A percentile compares a stretch with the other conserved stretches of the same genome.
These are phyloP conservation scores for Grammomys surdaster DNA, from an alignment of 2,113 vertebrate species.

Conservation along the genomic window DNA sequence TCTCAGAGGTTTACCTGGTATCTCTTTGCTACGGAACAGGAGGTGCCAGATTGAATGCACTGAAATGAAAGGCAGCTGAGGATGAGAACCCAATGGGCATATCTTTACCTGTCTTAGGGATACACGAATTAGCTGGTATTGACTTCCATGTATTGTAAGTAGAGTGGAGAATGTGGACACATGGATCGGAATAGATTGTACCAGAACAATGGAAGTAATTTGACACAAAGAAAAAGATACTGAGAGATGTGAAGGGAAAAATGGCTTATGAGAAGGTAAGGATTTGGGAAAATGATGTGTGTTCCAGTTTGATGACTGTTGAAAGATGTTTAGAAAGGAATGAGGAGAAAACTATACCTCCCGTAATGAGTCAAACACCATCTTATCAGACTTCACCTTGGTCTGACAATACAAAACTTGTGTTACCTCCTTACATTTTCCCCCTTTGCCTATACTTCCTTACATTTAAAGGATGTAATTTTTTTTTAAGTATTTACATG, in stretches of 20 bases:
- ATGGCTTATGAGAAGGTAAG: neutral
- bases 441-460: neutral
- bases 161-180: neutral
- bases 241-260: neutral
- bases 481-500: neutral
- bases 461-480: neutral
- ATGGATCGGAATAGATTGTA: neutral
- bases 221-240: neutral
- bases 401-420: neutral
- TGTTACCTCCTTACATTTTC: neutral
- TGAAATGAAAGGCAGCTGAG: neutral
- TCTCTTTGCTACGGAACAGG: neutral
- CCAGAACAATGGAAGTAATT: neutral
- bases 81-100: neutral
- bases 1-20: neutral
- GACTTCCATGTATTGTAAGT: neutral
- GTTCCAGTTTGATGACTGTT: neutral
- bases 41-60: neutral
- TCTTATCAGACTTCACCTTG: neutral
- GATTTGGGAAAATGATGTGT: neutral
- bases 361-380: neutral
- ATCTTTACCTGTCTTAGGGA: neutral
- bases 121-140: neutral
- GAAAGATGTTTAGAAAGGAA: neutral
- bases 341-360: neutral